Percentiles rank a stretch among this genome's conserved stretches.
phyloP scores from a whole-genome alignment of 2,797 vertebrate genomes.

The Poeciliopsis turneri region DNA sequence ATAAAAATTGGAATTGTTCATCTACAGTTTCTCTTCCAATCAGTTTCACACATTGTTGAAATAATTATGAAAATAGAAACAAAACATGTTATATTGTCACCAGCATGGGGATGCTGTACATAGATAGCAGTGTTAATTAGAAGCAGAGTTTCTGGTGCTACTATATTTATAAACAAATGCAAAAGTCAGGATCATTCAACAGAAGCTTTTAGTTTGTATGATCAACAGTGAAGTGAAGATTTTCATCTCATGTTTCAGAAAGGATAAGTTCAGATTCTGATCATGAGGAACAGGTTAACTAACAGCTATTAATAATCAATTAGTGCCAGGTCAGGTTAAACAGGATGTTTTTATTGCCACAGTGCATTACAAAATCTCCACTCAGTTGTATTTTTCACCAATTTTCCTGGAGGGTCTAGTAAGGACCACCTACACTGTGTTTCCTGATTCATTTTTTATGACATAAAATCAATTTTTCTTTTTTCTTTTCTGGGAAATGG shows the following conservation, averaged over 20 bases:
- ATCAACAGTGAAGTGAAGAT: slow-evolving; percentile 42
- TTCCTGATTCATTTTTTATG: slow-evolving; percentile 50
- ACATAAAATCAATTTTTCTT: slow-evolving; percentile 72
- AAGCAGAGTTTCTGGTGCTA: slow-evolving; percentile 65
- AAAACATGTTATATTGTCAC: slow-evolving; percentile 55
- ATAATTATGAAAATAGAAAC: slow-evolving; percentile 18
- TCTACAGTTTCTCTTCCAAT: slow-evolving; percentile 11
- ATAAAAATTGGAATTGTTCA: background rate
- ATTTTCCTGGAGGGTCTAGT: slow-evolving; percentile 32
- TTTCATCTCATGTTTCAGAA: slow-evolving; percentile 55
- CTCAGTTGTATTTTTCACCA: slow-evolving; percentile 42
- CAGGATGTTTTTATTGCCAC: slow-evolving; percentile 52
- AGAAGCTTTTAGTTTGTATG: slow-evolving; percentile 59
- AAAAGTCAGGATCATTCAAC: slow-evolving; percentile 70
- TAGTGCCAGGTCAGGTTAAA: slow-evolving; percentile 55
- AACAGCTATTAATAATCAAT: slow-evolving; percentile 53
- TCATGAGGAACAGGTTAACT: slow-evolving; percentile 22
- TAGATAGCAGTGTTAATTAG: slow-evolving; percentile 80
- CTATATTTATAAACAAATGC: slow-evolving; percentile 58
- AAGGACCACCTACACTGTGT: slow-evolving; percentile 34
- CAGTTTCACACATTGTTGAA: background rate
- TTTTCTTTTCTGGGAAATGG: slow-evolving; percentile 61
- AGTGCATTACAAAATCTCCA: slow-evolving; percentile 31
- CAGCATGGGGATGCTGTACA: slow-evolving; percentile 61
- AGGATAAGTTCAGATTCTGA: slow-evolving; percentile 17